Conservation (phyloP, 2,888 invertebrate genomes). For the Aphodius sticticus region DNA sequence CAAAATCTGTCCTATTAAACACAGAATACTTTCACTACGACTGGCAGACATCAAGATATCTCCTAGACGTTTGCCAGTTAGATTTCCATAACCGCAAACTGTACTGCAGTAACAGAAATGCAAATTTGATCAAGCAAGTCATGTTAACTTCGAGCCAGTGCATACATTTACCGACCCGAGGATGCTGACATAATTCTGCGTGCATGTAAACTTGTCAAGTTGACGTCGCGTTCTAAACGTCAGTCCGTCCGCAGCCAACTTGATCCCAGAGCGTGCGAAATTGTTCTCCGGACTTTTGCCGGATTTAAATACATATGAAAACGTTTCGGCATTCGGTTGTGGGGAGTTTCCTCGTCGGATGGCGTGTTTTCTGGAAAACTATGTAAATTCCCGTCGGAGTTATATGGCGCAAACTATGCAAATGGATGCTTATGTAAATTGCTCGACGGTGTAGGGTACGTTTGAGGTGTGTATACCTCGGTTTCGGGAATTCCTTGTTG, state of each 20-base stretch:
- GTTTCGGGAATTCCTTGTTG: too few species aligned
- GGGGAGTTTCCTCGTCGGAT: neutral
- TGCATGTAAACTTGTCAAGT: neutral
- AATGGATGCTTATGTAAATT: neutral
- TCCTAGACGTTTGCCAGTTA: neutral
- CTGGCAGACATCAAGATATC: neutral
- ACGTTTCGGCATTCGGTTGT: neutral
- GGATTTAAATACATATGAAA: neutral
- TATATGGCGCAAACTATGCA: neutral
- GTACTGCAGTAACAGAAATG: neutral
- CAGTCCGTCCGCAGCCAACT: neutral
- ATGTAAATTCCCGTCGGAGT: neutral
- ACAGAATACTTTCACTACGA: neutral
- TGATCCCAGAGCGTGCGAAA: neutral
- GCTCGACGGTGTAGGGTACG: too few species aligned
- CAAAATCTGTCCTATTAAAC: too few species aligned
- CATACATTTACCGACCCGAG: neutral
- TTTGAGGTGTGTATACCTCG: too few species aligned
- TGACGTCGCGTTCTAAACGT: neutral
- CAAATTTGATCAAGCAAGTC: constrained; percentile 4
- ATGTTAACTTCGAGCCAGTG: neutral
- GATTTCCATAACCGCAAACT: neutral
- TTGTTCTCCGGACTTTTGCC: neutral
- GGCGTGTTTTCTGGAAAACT: neutral
- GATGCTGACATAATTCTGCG: neutral